A percentile compares a stretch with the other conserved stretches of the same genome.
Conservation (phyloP, 1,140 invertebrate species). For the Scaptomyza hsui region DNA sequence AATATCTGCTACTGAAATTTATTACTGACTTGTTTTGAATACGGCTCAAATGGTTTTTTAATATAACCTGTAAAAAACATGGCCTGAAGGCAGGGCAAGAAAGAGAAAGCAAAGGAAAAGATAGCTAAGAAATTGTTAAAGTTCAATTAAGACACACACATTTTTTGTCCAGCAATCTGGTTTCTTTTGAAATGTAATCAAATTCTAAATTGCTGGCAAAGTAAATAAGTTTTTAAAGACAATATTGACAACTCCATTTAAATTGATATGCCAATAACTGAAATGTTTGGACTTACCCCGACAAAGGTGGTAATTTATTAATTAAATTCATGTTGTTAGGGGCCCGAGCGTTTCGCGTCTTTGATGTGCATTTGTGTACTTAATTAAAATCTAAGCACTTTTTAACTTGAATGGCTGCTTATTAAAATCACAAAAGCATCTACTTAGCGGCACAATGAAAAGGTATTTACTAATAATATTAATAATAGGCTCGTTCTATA, state of each 20-base stretch:
- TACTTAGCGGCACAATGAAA: slow-evolving; percentile 42
- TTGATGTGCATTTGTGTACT: slow-evolving; percentile 73
- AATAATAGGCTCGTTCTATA: slow-evolving; percentile 46
- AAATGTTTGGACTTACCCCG: slow-evolving; percentile 45
- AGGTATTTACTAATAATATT: slow-evolving; percentile 72
- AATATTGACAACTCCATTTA: background rate
- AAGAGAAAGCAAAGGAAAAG: background rate
- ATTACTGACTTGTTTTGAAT: slow-evolving; percentile 25
- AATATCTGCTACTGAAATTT: slow-evolving; percentile 37
- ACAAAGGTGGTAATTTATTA: slow-evolving; percentile 60
- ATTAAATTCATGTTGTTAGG: slow-evolving; percentile 61
- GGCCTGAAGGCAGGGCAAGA: background rate
- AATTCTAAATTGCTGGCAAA: background rate
- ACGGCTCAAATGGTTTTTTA: background rate
- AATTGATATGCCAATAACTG: background rate
- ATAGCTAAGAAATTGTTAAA: background rate
- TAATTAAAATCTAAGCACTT: slow-evolving; percentile 77
- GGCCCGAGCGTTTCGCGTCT: slow-evolving; percentile 52
- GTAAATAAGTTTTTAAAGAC: background rate
- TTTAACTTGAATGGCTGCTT: slow-evolving; percentile 75
- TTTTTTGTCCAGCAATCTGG: background rate
- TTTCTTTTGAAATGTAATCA: background rate
- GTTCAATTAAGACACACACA: background rate
- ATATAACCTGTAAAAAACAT: too few relatives aligned
- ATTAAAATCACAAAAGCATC: slow-evolving; percentile 52